Percentiles rank a stretch among this genome's conserved stretches.
These are phyloP conservation scores for Acanthococcus lagerstroemiae DNA, from an alignment of 2,888 invertebrate species.

Conservation along the genomic window DNA sequence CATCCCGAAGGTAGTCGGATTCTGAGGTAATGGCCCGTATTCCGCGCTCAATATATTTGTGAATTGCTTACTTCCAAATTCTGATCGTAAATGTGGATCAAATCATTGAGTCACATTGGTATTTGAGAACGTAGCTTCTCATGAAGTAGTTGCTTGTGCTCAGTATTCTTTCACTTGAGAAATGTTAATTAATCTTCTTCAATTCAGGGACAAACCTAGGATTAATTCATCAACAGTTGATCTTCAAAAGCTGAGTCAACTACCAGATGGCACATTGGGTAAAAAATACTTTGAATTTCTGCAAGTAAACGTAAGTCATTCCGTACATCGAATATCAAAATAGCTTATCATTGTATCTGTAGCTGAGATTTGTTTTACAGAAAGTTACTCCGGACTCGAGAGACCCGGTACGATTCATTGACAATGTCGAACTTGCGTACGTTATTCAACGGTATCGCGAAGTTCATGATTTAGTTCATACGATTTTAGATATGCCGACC, in stretches of 20 bases:
- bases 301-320: conserved; percentile 59
- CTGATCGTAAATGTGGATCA: not conserved
- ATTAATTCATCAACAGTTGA: conserved; percentile 76
- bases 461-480: conserved; percentile 90
- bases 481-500: conserved; percentile 83
- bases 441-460: conserved; percentile 96
- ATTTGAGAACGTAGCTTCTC: no score
- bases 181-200: no score
- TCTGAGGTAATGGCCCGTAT: conserved; percentile 37
- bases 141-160: no score
- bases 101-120: no score
- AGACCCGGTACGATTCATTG: conserved; percentile 78
- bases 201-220: conserved; percentile 62
- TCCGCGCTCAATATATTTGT: not conserved
- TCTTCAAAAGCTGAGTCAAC: conserved; percentile 54
- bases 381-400: conserved; percentile 89
- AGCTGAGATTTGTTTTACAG: conserved; percentile 41
- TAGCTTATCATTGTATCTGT: no score
- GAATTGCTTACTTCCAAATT: no score
- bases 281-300: conserved; percentile 77
- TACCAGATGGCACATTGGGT: conserved; percentile 77
- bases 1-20: conserved; percentile 70
- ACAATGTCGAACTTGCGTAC: conserved; percentile 81
- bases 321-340: no score
- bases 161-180: no score